Evolutionary conservation across 2,113 vertebrate genomes (phyloP).

Genomic region (Urocynchramus pylzowi): DNA sequence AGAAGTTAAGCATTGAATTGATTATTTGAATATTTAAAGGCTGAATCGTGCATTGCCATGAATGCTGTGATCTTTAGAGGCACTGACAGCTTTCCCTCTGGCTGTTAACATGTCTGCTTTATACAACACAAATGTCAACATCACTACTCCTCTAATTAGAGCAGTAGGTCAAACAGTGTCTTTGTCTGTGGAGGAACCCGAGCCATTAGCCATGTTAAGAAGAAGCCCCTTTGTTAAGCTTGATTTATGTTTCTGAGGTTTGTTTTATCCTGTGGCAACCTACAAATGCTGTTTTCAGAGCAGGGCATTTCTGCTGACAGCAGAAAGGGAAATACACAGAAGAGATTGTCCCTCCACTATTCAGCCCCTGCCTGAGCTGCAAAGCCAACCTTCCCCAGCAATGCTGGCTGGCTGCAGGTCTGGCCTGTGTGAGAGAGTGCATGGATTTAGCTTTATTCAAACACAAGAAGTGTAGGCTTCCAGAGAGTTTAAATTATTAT

Average conservation of each 20-base stretch:
- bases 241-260: background rate
- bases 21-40: conserved; percentile 52
- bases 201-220: conserved; percentile 14
- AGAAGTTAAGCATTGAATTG: conserved; percentile 15
- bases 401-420: background rate
- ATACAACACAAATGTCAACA: conserved; percentile 62
- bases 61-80: conserved; percentile 62
- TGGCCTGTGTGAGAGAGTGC: background rate
- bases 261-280: background rate
- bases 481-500: background rate
- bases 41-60: background rate
- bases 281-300: background rate
- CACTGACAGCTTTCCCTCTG: conserved; percentile 63
- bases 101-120: conserved; percentile 64
- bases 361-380: background rate
- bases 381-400: background rate
- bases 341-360: background rate
- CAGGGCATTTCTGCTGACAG: background rate
- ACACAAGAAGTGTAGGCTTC: background rate
- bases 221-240: conserved; percentile 15
- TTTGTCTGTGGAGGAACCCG: conserved; percentile 36
- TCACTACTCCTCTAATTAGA: conserved; percentile 67
- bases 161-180: conserved; percentile 67
- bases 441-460: background rate
- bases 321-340: background rate